These are phyloP conservation scores for Lycocerus yunnanus DNA, from an alignment of 2,888 invertebrate species.

Conservation along the genomic window DNA sequence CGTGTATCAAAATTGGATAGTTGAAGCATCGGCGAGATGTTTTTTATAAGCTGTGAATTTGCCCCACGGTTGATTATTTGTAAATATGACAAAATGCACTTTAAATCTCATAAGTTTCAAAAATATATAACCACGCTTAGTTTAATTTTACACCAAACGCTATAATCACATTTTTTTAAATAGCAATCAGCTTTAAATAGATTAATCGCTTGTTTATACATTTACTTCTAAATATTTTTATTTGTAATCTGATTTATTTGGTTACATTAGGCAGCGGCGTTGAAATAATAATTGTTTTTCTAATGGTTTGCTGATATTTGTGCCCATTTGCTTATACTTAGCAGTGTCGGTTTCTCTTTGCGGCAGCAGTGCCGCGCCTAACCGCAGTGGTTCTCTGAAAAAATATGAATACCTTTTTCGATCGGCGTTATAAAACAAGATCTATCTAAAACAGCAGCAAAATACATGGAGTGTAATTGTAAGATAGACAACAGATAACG, in stretches of 20 bases:
- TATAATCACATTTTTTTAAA: neutral
- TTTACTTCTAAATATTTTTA: neutral
- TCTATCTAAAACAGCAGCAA: no score
- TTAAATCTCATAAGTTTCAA: conserved; percentile 1
- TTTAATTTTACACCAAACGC: neutral
- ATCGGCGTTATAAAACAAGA: no score
- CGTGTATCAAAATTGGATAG: conserved; percentile 13
- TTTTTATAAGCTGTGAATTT: conserved; percentile 33
- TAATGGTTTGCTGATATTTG: neutral
- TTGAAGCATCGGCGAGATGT: conserved; percentile 26
- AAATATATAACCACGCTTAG: neutral
- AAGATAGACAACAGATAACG: no score
- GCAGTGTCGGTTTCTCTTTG: no score
- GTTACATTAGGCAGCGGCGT: neutral
- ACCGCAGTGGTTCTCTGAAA: no score
- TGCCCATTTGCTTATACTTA: no score
- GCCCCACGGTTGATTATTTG: conserved; percentile 29
- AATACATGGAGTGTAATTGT: no score
- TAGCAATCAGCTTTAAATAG: neutral
- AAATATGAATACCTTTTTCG: no score
- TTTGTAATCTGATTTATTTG: neutral
- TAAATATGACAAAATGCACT: conserved; percentile 37
- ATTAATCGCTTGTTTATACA: neutral
- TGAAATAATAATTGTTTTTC: neutral
- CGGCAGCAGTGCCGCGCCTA: no score